Conservation (phyloP, 1,140 invertebrate genomes). For the Brachionus koreanus region DNA sequence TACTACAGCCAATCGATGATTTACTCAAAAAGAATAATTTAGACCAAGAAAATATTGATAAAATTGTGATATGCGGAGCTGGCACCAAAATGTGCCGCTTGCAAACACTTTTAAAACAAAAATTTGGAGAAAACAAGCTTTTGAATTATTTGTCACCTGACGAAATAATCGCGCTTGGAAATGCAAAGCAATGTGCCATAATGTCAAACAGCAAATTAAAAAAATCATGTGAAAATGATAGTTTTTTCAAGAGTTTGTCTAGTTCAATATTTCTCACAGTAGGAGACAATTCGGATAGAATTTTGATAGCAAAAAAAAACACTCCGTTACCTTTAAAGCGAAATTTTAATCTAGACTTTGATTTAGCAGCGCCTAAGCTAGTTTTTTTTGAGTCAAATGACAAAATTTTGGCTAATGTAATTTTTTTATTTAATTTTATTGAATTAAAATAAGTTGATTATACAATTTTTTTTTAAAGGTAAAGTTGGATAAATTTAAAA, state of each 20-base stretch:
- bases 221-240: slow-evolving; percentile 15
- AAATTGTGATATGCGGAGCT: slow-evolving; percentile 23
- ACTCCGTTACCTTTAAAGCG: slow-evolving; percentile 34
- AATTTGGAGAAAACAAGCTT: background rate
- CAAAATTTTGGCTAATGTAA: slow-evolving; percentile 31
- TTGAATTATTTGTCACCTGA: slow-evolving; percentile 26
- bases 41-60: background rate
- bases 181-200: slow-evolving; percentile 20
- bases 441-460: background rate
- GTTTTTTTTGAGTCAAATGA: background rate
- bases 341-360: slow-evolving; percentile 30
- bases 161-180: slow-evolving; percentile 39
- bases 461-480: background rate
- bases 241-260: slow-evolving; percentile 33
- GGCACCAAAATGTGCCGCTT: slow-evolving; percentile 32
- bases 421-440: background rate
- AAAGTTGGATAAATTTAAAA: background rate
- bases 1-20: slow-evolving; percentile 22
- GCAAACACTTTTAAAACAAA: background rate
- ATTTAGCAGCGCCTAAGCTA: background rate
- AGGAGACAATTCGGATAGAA: background rate
- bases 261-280: slow-evolving; percentile 1
- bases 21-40: background rate
- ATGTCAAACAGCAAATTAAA: background rate
- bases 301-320: background rate